Evolutionary conservation across 2,888 invertebrate species (phyloP), one percentile per base, ranked within the genome.

Genomic region (Melolontha melolontha): DNA sequence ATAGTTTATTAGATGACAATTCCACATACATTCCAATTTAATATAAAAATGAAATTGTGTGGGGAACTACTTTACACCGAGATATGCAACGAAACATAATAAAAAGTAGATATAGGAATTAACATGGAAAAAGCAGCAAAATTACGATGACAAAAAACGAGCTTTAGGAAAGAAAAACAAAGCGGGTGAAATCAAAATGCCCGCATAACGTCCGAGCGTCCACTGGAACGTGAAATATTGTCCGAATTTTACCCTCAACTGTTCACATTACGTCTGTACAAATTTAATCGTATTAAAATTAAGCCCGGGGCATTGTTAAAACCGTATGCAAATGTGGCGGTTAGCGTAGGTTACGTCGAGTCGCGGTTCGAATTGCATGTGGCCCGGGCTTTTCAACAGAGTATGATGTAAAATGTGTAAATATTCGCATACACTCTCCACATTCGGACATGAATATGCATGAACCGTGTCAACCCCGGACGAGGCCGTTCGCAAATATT

Each of bases 391-490:
- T 71, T 73, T 73, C 73, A 72, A 67, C 71, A 71, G 71, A 73
- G 74, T 75, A 75, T 75, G 73, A 74, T 75, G 75, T 75, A 77
- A 77, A 77, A 77, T 77, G 75, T 77, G 77, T 77, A 77, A 77
- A 77, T 77, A 77, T 76, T 75, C 77, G 70, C 76, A 75, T 73
- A 74, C 75, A 69, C 66, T 59, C 66, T 59, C 44, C n/a, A 55
- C 50, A 16, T 14, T 39, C 70, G 64, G 67, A 66, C 72, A 55
- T 75, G 72, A 72, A 75, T 75, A 74, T 75, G 74, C 73, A 75
- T 74, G 73, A 75, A 64, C 55, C 70, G 44, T 71, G 71, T 68
- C 70, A 72, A 70, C 71, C 73, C 44, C 44, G 52, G 52, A 64
- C 64, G 42, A 39, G 52, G 52, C 64, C 51, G 71, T 74, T 68